Base-by-base conservation (phyloP, 2,888 invertebrate genomes). In the Athripsodes cinereus region DNA sequence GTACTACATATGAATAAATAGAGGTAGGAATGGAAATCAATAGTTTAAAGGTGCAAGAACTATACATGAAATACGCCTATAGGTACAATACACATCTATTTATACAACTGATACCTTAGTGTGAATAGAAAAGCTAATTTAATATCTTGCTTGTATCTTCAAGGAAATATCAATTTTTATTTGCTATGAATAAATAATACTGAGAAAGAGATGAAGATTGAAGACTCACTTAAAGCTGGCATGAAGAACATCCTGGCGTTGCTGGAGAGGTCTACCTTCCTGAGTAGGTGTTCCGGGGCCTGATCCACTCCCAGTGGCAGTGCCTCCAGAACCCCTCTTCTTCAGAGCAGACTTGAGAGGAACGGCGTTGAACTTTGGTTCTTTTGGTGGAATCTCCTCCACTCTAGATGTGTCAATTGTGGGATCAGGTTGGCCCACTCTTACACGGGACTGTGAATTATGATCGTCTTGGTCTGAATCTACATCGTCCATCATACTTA, bases 331-430 rank as follows among this genome's bases (percentile, higher is more conserved):
- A 55, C 65, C 70, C 70, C 90, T 87, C 74, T 92, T 94, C 81
- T 95, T 95, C 66, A 95, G 81, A 64, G 94, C 95, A 53, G 93
- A 93, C 74, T 95, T 95, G 62, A 93, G 83, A 64, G 94, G 94
- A 81, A 92, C 86, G 65, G 93, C 93, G 76, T 92, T 89, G 75
- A 92, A 89, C 69, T 88, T 87, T 46, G 93, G 94, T 80, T 94
- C 93, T 76, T 93, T 92, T 59, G 94, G 92, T 66, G 92, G 93
- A 68, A 94, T 92, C 77, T 93, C 92, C 74, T 94, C 93, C 62
- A 94, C 87, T 65, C 91, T 83, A 58, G 86, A 86, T 59, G 91
- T 92, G 74, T 93, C 92, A 67, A 87, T 86, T 65, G 79, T 74
- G 26, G 85, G 85, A 70, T 85, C 84, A 44, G 84, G 83, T 66